Evolutionary conservation across 1,140 invertebrate species (phyloP), one percentile per base, ranked within the genome.

Genomic region (Drosophila ohnishii): DNA sequence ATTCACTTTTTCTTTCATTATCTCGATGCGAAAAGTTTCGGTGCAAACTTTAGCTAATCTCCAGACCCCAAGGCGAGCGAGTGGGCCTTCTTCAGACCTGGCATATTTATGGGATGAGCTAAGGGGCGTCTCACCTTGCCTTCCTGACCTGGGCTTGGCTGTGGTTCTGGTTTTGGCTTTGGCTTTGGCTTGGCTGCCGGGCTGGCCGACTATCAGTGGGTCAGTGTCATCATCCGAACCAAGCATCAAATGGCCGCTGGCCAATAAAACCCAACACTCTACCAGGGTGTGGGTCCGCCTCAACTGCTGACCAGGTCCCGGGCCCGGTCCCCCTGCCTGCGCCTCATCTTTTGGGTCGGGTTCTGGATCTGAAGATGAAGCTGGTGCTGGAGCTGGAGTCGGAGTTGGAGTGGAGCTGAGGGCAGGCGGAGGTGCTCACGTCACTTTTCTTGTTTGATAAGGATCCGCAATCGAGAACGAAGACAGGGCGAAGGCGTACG

Each of bases 381-480:
- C 6, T 60, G 44, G 45, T 16, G 10, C 9, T 55, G 28, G 30
- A 32, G n/a, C 14, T 7, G 16, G 11, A 48, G 25, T n/a, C 2
- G n/a, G 35, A 32, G 37, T 32, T 10, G 7, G n/a, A 28, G 25
- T n/a, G 56, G 40, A 22, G 44, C 13, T 71, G 51, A 51, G 22
- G 66, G 58, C 51, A 75, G 75, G 70, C 70, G 80, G 75, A 72
- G 67, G 67, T 40, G 72, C 73, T 76, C 83, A 87, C 83, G 84
- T 88, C 84, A 87, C 71, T 83, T 87, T 87, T 88, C 80, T 77
- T 88, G 84, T 87, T 87, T 87, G 83, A 87, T 87, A 87, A 87
- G 83, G 83, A 87, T 87, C 83, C 83, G 83, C 84, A 83, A 75
- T 77, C 59, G 79, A 83, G 75, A 87, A 87, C 67, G 76, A 66